These are phyloP conservation scores for Oreochromis spilurus DNA, from an alignment of 2,113 vertebrate species.

Conservation along the genomic window DNA sequence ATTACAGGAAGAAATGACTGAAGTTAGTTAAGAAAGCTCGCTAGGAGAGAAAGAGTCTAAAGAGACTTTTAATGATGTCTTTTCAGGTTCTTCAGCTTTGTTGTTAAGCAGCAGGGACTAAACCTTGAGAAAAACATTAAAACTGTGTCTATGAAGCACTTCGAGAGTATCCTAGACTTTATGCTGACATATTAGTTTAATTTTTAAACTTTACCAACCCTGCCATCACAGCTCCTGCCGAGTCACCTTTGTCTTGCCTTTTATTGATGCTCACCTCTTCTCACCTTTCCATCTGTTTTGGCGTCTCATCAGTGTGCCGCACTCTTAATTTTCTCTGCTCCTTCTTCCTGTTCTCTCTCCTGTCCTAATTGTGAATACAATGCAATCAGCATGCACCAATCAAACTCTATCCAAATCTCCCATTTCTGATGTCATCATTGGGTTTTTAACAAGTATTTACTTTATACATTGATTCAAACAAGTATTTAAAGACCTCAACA, in stretches of 20 bases:
- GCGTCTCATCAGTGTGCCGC: accelerated
- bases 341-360: not conserved
- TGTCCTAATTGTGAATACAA: not conserved
- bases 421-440: not conserved
- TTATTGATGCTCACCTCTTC: not conserved
- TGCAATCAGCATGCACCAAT: not conserved
- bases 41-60: not conserved
- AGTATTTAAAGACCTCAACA: not conserved
- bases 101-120: not conserved
- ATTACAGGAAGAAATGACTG: not conserved
- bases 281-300: not conserved
- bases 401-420: not conserved
- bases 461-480: not conserved
- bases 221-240: not conserved
- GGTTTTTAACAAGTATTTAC: not conserved
- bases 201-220: not conserved
- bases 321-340: not conserved
- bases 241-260: not conserved
- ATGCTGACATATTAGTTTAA: not conserved
- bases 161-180: not conserved
- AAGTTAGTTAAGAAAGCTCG: not conserved
- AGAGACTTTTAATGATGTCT: not conserved
- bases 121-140: not conserved
- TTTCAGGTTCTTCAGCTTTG: not conserved
- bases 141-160: not conserved